Evolutionary conservation across 2,113 vertebrate genomes (phyloP).

Genomic region (Malurus alboscapulatus): DNA sequence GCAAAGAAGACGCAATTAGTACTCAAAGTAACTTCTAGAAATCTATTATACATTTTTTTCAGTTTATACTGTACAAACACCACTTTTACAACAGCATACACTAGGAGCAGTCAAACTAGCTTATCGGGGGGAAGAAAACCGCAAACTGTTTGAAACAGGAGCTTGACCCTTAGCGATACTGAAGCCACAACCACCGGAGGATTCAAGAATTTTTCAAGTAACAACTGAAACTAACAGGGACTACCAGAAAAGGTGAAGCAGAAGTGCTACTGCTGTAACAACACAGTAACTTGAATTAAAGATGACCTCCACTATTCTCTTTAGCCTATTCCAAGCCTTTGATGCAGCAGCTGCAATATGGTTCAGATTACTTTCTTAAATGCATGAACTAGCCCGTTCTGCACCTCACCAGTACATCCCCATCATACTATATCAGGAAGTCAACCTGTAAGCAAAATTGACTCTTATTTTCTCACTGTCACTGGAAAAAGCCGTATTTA

Average conservation of each 20-base stretch:
- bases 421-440: neutral
- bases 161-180: neutral
- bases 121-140: fast-evolving
- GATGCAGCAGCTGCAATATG: neutral
- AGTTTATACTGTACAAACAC: neutral
- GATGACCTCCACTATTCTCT: neutral
- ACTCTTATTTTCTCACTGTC: neutral
- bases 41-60: neutral
- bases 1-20: neutral
- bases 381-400: neutral
- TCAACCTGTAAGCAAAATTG: neutral
- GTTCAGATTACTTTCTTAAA: neutral
- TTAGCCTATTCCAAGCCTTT: neutral
- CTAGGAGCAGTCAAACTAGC: neutral
- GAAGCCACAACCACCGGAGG: neutral
- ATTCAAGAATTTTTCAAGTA: neutral
- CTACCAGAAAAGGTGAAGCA: neutral
- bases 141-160: neutral
- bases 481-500: neutral
- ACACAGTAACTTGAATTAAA: neutral
- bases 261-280: neutral
- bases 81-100: neutral
- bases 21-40: neutral
- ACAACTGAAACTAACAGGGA: neutral
- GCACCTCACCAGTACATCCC: fast-evolving